Evolutionary conservation across 2,113 vertebrate genomes (phyloP).

Genomic region (Engraulis encrasicolus): DNA sequence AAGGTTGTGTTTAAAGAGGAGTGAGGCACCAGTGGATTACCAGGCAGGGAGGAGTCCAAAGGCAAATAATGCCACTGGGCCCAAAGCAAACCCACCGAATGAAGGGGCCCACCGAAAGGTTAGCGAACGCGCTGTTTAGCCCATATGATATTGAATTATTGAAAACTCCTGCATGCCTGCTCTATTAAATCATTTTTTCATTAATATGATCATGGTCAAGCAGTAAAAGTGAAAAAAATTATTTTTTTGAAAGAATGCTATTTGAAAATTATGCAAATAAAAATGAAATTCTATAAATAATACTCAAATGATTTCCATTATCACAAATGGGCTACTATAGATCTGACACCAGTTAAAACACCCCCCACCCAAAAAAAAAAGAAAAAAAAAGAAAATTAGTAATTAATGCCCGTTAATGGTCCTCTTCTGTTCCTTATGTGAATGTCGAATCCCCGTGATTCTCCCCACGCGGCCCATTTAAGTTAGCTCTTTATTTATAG

Average conservation of each 20-base stretch:
- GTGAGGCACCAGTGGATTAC: conserved; percentile 17
- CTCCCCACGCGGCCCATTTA: conserved; percentile 25
- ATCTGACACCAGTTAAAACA: background rate
- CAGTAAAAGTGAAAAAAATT: no score
- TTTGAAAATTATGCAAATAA: no score
- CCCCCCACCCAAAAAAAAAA: background rate
- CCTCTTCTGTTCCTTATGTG: background rate
- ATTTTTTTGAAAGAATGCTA: no score
- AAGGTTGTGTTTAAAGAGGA: conserved; percentile 2
- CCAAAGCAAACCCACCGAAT: background rate
- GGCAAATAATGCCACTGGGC: background rate
- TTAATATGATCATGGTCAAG: background rate
- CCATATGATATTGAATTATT: background rate
- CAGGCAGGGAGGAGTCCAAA: conserved; percentile 6
- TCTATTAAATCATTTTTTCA: background rate
- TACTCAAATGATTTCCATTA: background rate
- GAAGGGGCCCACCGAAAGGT: background rate
- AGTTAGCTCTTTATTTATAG: conserved; percentile 81
- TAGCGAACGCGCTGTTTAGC: background rate
- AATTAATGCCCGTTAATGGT: background rate
- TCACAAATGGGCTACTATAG: background rate
- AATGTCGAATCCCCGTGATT: background rate
- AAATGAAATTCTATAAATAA: background rate
- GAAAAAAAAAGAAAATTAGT: background rate
- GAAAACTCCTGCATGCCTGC: background rate